Base-by-base conservation (phyloP, 2,797 vertebrate genomes). In the Phalanger gymnotis region DNA sequence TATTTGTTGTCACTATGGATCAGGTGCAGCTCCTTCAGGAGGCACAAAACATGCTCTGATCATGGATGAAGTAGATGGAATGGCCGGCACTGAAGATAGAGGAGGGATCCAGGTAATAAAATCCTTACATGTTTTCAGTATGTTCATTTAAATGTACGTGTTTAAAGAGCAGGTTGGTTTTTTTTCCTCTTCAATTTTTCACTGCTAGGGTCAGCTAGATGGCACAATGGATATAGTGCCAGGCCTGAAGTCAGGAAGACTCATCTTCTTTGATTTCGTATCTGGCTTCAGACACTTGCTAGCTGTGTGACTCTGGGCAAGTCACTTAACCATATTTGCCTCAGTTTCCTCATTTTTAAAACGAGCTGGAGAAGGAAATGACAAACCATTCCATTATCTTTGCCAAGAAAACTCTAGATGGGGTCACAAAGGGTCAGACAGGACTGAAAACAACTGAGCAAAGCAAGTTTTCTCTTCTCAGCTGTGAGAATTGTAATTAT, bases 11-110 rank as follows among this genome's bases (percentile, higher is more conserved):
- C 92, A 2, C 2, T 54, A 0, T 34, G 92, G 90, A 25, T 66
- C 96, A 99, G 99, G 99, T 53, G 96, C 99, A 25, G 99, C 99
- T 92, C 98, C 98, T 97, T 99, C 99, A 5, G 99, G 99, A 95
- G 99, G 98, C 96, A 97, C 66, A 90, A 99, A 99, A 93, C 99
- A 99, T 51, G 99, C 99, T 54, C 99, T 99, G 95, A 99, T 99
- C 98, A 99, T 99, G 99, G 99, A 99, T 93, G 99, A 99, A 98
- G 99, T 99, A n/a, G 99, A 99, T 31, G 99, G 99, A 90, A 99
- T 99, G 99, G 99, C 99, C 28, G 99, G 99, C 94, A 99, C 99
- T 89, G 99, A 99, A 98, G 99, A 99, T 98, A 98, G 99, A 34
- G 99, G 99, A 95, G 99, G 99, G 97, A 99, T 99, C 94, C 99